Base-by-base conservation (phyloP, 2,888 invertebrate species). In the Anodontia alba region DNA sequence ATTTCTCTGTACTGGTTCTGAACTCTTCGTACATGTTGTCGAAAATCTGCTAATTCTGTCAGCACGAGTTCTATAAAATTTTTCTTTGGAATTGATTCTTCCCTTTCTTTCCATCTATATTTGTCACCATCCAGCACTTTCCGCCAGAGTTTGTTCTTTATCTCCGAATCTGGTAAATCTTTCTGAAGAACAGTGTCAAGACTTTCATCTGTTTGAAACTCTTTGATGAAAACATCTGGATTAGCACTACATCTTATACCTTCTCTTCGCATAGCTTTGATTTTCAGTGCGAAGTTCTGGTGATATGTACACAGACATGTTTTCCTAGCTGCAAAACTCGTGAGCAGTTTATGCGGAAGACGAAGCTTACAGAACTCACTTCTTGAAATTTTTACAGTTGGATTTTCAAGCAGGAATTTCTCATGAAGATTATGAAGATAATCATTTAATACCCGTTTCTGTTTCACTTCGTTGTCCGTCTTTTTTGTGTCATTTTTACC, bases 281-380 rank as follows among this genome's bases (percentile, higher is more conserved):
- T 20, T 73, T 82, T 82, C 33, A 82, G n/a, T 2, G 79, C 70
- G 43, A 79, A 49, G 51, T 79, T 79, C 36, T 82, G 78, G n/a
- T 82, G 82, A 10, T 66, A 42, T 0, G 73, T 62, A 51, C 79
- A 76, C 0, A 82, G 33, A 38, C 81, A 78, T 8, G 73, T 81
- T 36, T 33, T 49, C 12, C 78, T 23, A 26, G 36, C 36, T 15
- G 66, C 46, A 70, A 78, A 81, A 29, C 54, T 68, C 0, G 72
- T 66, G 0, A 66, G 66, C 12, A 78, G 23, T 26, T 74, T 43
- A 66, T 74, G 49, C 10, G 49, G 1, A 20, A 78, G 81, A 17
- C 75, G 42, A 20, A 81, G 17, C n/a, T 42, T 66, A 26, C 72
- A 71, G 43, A 78, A 81, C 20, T 33, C 33, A 20, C 33, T 62